Base-by-base conservation (phyloP, 2,113 vertebrate genomes). In the Ameiurus melas region DNA sequence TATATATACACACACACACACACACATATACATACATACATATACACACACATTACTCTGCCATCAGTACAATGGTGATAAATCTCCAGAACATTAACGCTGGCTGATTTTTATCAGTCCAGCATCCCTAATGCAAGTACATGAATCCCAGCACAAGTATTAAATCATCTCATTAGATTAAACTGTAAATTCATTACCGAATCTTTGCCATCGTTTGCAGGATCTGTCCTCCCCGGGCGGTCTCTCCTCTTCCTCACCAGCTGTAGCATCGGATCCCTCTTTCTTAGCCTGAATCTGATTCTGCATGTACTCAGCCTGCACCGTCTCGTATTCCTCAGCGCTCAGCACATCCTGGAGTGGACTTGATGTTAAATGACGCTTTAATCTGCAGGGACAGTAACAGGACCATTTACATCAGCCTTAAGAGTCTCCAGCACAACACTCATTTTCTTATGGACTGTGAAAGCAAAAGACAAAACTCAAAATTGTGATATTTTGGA, bases 161-260 rank as follows among this genome's bases (percentile, higher is more conserved):
- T 4, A 75, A 39, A 82, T 5, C 5, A 43, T 33, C 17, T 14
- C 2, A 68, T 36, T 53, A 36, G 4, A 55, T n/a, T 47, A 30
- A 60, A 83, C 30, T 27, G 3, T 27, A 84, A 64, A 27, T 43
- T 53, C 27, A 51, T 87, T 55, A 91, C 95, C 0, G 94, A 90
- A 90, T 95, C 94, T 75, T 92, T 92, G 55, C 89, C 93, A 36
- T 93, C 91, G 0, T 95, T 89, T 5, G 93, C 89, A 0, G 96
- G 94, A 16, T 93, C 80, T n/a, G 25, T 97, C 96, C 88, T 96
- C 96, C 0, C 96, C 96, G 0, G 96, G 96, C 0, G 96, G 96
- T 0, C 93, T 93, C 4, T 93, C 89, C 3, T 93, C 89, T 2
- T 92, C 83, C 51, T 85, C 89, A n/a, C 93, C 95, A 68, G 96